Percentiles rank a stretch among this genome's conserved stretches.
These are phyloP conservation scores for Anadara kagoshimensis DNA, from an alignment of 1,140 invertebrate genomes.

Conservation along the genomic window DNA sequence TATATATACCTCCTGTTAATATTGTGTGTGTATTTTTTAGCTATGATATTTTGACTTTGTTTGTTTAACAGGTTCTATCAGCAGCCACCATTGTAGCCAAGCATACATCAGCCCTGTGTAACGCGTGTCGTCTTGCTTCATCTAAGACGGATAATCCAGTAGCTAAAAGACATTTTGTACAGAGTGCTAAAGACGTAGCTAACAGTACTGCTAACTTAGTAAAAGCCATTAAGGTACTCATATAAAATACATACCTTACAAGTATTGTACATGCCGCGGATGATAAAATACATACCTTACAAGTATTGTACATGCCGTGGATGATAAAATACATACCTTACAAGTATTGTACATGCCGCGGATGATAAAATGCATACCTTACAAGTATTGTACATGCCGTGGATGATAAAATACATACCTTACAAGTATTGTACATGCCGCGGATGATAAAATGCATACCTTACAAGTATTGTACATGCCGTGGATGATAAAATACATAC, in stretches of 20 bases:
- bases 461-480: not conserved
- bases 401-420: slow-evolving; percentile 62
- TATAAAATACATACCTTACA: slow-evolving; percentile 56
- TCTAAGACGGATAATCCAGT: slow-evolving; percentile 93
- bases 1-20: not conserved
- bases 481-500: slow-evolving; percentile 64
- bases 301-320: not conserved
- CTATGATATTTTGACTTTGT: slow-evolving; percentile 3
- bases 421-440: not conserved
- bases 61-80: slow-evolving; percentile 85
- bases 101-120: slow-evolving; percentile 96
- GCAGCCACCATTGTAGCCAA: slow-evolving; percentile 96
- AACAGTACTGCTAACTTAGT: slow-evolving; percentile 96
- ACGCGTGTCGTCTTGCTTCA: slow-evolving; percentile 93
- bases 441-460: slow-evolving; percentile 62
- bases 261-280: not conserved
- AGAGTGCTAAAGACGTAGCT: slow-evolving; percentile 97
- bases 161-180: slow-evolving; percentile 97
- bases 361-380: slow-evolving; percentile 62
- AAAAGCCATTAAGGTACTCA: slow-evolving; percentile 89
- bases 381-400: not conserved
- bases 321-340: slow-evolving; percentile 60
- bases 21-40: not conserved
- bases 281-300: slow-evolving; percentile 59
- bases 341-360: not conserved